Evolutionary conservation across 2,888 invertebrate genomes (phyloP).

Genomic region (Thelaira solivaga): DNA sequence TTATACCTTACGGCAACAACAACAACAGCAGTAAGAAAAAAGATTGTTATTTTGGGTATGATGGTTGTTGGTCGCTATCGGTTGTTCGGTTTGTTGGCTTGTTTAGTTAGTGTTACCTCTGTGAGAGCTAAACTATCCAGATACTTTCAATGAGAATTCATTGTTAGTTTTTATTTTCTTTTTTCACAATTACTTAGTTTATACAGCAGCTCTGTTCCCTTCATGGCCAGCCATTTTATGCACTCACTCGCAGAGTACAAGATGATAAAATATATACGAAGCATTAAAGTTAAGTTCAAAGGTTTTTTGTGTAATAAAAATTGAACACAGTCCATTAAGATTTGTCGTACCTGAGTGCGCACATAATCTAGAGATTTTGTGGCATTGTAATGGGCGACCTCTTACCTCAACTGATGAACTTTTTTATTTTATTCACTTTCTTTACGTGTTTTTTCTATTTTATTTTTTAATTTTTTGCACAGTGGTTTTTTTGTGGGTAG

Average conservation of each 20-base stretch:
- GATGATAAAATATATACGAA: slow-evolving; percentile 29
- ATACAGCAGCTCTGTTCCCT: background rate
- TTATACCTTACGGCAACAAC: too few species aligned
- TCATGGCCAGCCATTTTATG: slow-evolving; percentile 14
- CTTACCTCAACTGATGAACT: slow-evolving; percentile 40
- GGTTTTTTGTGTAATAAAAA: slow-evolving; percentile 67
- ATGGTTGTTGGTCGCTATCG: background rate
- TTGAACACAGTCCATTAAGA: slow-evolving; percentile 71
- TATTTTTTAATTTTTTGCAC: slow-evolving; percentile 4
- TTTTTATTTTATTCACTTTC: slow-evolving; percentile 18
- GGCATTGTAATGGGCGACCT: slow-evolving; percentile 59
- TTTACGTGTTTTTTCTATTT: too few species aligned
- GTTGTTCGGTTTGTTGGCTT: background rate
- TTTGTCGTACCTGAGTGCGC: slow-evolving; percentile 70
- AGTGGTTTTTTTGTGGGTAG: background rate
- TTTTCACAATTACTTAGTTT: slow-evolving; percentile 6
- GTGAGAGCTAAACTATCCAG: background rate
- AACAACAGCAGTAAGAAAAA: slow-evolving; percentile 11
- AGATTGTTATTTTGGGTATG: slow-evolving; percentile 18
- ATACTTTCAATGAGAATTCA: background rate
- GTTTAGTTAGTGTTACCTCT: background rate
- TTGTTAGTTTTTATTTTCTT: slow-evolving; percentile 10
- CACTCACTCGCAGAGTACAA: background rate
- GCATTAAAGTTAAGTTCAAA: slow-evolving; percentile 62
- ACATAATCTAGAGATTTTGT: slow-evolving; percentile 63